Base-by-base conservation (phyloP, 2,113 vertebrate genomes). In the Leucopsar rothschildi region DNA sequence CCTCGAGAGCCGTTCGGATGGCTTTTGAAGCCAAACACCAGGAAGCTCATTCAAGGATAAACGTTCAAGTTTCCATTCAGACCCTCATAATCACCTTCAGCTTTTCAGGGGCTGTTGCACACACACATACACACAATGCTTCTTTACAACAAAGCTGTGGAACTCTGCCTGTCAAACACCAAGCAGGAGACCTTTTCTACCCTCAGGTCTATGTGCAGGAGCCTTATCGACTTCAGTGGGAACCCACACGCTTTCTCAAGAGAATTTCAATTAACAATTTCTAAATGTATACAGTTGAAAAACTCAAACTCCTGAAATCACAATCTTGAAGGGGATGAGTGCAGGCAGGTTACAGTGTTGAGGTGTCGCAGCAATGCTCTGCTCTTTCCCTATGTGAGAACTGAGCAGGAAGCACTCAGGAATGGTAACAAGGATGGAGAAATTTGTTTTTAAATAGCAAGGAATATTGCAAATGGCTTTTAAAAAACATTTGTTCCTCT, bases 21-120 rank as follows among this genome's bases (percentile, higher is more conserved):
- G 75, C 83, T 89, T 69, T 78, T n/a, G 85, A 92, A 90, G 80
- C 27, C 79, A 28, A 52, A 15, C 56, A 23, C 64, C 45, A 63
- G 75, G 81, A 76, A 91, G 45, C 55, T 83, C 21, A 0, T 42
- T 84, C 69, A 50, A 90, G 59, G 49, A 73, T 59, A 63, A 81
- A 75, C 27, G 44, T 60, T 91, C 76, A 93, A 57, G 55, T 90
- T 90, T 90, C 82, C 86, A 92, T 52, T 94, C 60, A 95, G 72
- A 76, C 70, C 44, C 71, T 55, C 31, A 5, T 33, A 83, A 85
- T 59, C 85, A 95, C 52, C 72, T 78, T 84, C 84, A 75, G 20
- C 82, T 84, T 93, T 90, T 31, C 81, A 96, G 57, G 49, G 47
- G n/a, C 77, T 59, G 65, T 18, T 78, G 77, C 56, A 85, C 57